Percentiles rank a stretch among this genome's conserved stretches.
These are phyloP conservation scores for Gymnocheta viridis DNA, from an alignment of 2,888 invertebrate genomes.

Conservation along the genomic window DNA sequence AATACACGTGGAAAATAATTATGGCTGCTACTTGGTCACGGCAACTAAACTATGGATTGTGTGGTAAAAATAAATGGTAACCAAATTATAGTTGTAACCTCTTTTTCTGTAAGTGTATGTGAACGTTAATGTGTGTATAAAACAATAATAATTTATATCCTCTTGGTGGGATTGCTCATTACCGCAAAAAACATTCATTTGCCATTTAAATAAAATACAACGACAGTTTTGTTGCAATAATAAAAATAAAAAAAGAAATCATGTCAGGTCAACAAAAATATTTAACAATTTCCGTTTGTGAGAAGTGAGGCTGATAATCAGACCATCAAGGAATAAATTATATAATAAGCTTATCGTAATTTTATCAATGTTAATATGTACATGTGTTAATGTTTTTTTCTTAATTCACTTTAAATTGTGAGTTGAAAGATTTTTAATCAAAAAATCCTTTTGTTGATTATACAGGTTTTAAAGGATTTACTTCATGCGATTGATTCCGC, in stretches of 20 bases:
- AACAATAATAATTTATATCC: constrained; percentile 63
- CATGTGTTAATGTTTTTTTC: constrained; percentile 9
- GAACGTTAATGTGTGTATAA: background rate
- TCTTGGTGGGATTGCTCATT: constrained; percentile 59
- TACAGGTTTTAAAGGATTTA: background rate
- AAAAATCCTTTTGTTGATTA: background rate
- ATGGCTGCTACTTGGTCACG: background rate
- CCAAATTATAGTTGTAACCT: background rate
- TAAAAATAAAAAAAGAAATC: constrained; percentile 27
- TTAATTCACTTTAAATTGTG: background rate
- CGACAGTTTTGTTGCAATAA: constrained; percentile 38
- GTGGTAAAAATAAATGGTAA: background rate
- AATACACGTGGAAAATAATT: background rate
- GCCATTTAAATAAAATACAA: constrained; percentile 35
- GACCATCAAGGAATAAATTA: constrained; percentile 61
- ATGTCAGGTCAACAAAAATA: constrained; percentile 61
- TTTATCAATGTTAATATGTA: background rate
- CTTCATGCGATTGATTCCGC: too few species aligned
- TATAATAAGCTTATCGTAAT: constrained; percentile 58
- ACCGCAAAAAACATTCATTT: constrained; percentile 58
- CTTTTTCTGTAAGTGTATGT: background rate
- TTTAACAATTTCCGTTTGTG: constrained; percentile 53
- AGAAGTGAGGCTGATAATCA: constrained; percentile 63
- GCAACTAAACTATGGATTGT: background rate
- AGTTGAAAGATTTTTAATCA: background rate